These are phyloP conservation scores for Petaurus breviceps DNA, from an alignment of 2,113 vertebrate genomes.

Conservation along the genomic window DNA sequence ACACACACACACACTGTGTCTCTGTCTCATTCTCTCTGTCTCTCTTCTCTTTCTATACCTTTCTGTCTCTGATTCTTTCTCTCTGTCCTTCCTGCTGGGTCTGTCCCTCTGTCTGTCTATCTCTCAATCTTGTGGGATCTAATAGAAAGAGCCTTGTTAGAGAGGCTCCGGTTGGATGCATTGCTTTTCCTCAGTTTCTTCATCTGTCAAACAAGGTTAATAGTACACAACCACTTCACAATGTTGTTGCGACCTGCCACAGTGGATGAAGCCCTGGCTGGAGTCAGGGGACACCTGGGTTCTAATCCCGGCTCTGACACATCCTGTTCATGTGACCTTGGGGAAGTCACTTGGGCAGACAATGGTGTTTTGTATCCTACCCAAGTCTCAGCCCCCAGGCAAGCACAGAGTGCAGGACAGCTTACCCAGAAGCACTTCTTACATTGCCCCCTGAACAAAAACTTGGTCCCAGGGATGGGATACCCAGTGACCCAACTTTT, in stretches of 20 bases:
- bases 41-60: not conserved
- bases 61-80: not conserved
- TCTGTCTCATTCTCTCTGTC: too few relatives aligned
- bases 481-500: not conserved
- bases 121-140: not conserved
- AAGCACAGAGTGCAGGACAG: not conserved
- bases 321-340: not conserved
- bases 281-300: not conserved
- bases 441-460: not conserved
- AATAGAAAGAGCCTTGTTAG: not conserved
- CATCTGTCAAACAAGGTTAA: not conserved
- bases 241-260: not conserved
- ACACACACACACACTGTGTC: too few relatives aligned
- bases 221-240: not conserved
- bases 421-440: not conserved
- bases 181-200: not conserved
- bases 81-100: not conserved
- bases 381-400: not conserved
- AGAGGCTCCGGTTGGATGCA: not conserved
- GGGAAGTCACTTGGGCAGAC: not conserved
- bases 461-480: not conserved
- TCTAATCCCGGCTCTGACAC: not conserved
- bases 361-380: not conserved
- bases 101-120: not conserved
- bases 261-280: not conserved